Base-by-base conservation (phyloP, 2,888 invertebrate species). In the Sarcophaga carnaria region DNA sequence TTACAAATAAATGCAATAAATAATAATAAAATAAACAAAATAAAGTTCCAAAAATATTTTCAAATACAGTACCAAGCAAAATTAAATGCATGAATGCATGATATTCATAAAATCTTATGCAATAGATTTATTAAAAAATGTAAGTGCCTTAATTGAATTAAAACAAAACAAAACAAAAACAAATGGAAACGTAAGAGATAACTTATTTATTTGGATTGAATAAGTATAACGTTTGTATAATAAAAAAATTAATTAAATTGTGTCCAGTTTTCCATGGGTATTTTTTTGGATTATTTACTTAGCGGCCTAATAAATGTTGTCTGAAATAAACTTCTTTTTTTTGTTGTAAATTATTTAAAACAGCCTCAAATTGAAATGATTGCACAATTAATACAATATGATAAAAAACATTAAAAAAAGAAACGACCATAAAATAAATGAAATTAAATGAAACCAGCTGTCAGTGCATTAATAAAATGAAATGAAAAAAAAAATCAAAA, bases 311-410 rank as follows among this genome's bases (percentile, higher is more conserved):
- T 37, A 37, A 37, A 10, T 37, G 2, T 37, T 37, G 37, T 10
- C 54, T 17, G 17, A 12, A 54, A 17, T 14, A 14, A 54, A 17
- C 17, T 14, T 12, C 17, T 49, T 49, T 54, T 54, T 17, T 14
- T 17, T 54, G 0, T 70, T 14, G 78, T 64, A 66, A 81, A 78
- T 83, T 83, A 70, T 81, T 78, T 66, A 79, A 67, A 87, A 72
- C 12, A 80, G 80, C 70, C 63, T 82, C 60, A 83, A 86, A 80
- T 83, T 74, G 63, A 54, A 76, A 87, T 84, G 76, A 87, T 84
- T 84, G 81, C 87, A 87, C 81, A 87, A 87, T 87, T 82, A 54
- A 67, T 84, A 66, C 78, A 54, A n/a, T 12, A 69, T 66, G 60
- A 64, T 76, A 70, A 76, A 62, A 22, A 22, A 22, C 22, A 22